Evolutionary conservation across 2,797 vertebrate genomes (phyloP).

Genomic region (Pyrocephalus nanus): DNA sequence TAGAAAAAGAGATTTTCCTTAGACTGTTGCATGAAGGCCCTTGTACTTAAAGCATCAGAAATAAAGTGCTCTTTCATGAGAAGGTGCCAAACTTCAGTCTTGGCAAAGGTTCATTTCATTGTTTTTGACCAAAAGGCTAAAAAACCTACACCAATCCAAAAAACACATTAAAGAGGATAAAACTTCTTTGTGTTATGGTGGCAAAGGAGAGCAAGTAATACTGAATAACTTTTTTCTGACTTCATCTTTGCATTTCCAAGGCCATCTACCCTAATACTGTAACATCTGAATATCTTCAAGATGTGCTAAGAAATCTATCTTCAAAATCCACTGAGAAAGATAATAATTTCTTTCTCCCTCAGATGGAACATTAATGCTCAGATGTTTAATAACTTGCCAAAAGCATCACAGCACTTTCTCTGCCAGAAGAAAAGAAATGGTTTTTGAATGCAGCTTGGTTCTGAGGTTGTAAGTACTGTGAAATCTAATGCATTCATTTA

Average conservation of each 20-base stretch:
- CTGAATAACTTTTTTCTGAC: neutral
- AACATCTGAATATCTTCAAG: neutral
- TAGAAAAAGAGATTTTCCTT: neutral
- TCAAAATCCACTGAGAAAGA: conserved; percentile 11
- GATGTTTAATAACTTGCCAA: conserved; percentile 42
- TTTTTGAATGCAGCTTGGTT: neutral
- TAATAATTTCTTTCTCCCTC: neutral
- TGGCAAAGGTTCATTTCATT: neutral
- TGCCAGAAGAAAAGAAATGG: neutral
- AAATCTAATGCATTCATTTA: neutral
- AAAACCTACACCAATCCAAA: neutral
- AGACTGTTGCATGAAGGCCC: neutral
- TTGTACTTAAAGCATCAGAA: neutral
- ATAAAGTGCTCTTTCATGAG: neutral
- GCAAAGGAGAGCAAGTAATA: neutral
- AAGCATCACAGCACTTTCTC: neutral
- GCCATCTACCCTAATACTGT: neutral
- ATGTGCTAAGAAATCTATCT: neutral
- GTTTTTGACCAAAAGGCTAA: conserved; percentile 5
- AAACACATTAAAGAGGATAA: neutral
- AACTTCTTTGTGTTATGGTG: neutral
- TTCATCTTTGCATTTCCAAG: neutral
- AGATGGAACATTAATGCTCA: conserved; percentile 8
- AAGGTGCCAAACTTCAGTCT: neutral
- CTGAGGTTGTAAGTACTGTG: neutral